phyloP scores from a whole-genome alignment of 2,797 vertebrate species.

The Benthosema pterotum region DNA sequence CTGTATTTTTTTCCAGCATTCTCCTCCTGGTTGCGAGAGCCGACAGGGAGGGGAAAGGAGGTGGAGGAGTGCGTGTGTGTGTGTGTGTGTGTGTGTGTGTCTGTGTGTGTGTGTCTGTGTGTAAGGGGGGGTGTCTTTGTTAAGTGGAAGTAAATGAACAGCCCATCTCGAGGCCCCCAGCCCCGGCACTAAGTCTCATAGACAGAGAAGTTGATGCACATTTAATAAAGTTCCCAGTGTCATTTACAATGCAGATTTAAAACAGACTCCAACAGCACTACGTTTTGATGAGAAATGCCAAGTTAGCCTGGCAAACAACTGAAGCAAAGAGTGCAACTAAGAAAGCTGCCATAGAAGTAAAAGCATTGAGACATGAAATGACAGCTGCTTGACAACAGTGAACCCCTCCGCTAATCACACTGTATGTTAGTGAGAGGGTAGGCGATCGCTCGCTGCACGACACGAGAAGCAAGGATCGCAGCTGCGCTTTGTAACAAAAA shows the following conservation, averaged over 20 bases:
- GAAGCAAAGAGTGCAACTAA: conserved; percentile 24
- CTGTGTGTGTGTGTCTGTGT: background rate
- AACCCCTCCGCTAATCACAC: conserved; percentile 64
- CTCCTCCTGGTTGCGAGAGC: conserved; percentile 71
- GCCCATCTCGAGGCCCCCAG: conserved; percentile 72
- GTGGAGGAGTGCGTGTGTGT: background rate
- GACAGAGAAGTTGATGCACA: conserved; percentile 69
- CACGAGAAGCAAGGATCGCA: conserved; percentile 63
- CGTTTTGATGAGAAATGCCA: conserved; percentile 23
- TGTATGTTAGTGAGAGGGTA: conserved; percentile 65
- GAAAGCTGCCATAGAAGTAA: conserved; percentile 38
- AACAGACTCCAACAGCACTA: conserved; percentile 36
- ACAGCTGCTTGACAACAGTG: conserved; percentile 63
- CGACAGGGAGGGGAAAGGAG: conserved; percentile 54
- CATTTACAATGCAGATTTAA: conserved; percentile 72
- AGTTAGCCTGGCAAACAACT: conserved; percentile 42
- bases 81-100: background rate
- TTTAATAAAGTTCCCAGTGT: conserved; percentile 75
- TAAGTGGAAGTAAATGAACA: conserved; percentile 78
- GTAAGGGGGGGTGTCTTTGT: conserved; percentile 42
- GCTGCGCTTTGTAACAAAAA: conserved; percentile 70
- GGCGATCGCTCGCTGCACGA: conserved; percentile 67
- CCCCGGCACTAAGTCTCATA: conserved; percentile 59
- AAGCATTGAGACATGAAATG: conserved; percentile 50
- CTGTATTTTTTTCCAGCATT: conserved; percentile 73